Evolutionary conservation across 2,797 vertebrate genomes (phyloP).

Genomic region (Clangula hyemalis): DNA sequence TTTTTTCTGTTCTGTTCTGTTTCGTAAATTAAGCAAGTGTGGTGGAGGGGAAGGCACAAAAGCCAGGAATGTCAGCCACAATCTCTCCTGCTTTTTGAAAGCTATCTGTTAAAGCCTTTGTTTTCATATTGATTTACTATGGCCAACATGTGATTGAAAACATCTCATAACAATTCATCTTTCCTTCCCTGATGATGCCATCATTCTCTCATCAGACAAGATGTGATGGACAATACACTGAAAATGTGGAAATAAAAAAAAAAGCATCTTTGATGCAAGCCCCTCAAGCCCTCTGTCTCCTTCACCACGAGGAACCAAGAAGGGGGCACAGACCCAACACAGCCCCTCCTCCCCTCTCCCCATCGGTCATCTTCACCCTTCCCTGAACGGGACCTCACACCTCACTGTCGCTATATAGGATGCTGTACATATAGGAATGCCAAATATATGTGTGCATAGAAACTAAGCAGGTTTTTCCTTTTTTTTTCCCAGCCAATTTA

Average conservation of each 20-base stretch:
- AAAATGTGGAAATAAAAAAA: neutral
- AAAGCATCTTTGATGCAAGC: neutral
- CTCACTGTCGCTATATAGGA: rapidly evolving
- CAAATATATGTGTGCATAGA: neutral
- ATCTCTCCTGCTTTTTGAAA: neutral
- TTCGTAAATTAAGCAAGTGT: neutral
- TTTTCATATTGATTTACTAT: neutral
- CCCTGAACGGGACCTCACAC: neutral
- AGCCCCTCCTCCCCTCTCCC: neutral
- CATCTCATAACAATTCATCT: neutral
- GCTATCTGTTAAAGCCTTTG: neutral
- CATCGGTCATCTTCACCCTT: neutral
- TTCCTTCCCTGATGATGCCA: neutral
- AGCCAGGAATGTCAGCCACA: neutral
- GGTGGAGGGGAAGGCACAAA: neutral
- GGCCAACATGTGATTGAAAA: neutral
- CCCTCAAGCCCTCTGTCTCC: neutral
- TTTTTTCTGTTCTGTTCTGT: too few relatives aligned
- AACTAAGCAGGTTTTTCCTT: neutral
- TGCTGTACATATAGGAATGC: neutral
- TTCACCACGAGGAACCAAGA: neutral
- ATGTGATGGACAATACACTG: neutral
- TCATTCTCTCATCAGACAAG: neutral
- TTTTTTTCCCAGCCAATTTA: slow-evolving; percentile 52
- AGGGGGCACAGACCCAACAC: neutral